A percentile compares a stretch with the other conserved stretches of the same genome.
Conservation (phyloP, 2,888 invertebrate species). For the Hymenopus coronatus region DNA sequence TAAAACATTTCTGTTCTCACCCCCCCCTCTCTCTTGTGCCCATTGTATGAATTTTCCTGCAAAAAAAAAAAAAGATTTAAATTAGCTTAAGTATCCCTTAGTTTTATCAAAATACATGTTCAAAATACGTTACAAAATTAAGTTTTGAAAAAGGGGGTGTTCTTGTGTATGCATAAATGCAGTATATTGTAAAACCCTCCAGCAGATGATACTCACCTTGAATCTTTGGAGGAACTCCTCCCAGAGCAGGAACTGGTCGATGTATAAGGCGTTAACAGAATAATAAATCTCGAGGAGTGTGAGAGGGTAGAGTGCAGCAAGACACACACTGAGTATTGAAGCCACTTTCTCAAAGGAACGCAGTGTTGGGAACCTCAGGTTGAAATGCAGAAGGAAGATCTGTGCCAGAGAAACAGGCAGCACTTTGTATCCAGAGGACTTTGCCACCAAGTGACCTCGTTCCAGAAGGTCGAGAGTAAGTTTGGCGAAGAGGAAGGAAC, state of each 20-base stretch:
- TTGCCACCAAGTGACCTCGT: slow-evolving; percentile 86
- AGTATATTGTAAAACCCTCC: too few species aligned
- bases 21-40: too few species aligned
- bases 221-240: slow-evolving; percentile 88
- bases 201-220: slow-evolving; percentile 50
- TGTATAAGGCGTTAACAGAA: slow-evolving; percentile 82
- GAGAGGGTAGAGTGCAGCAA: slow-evolving; percentile 87
- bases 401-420: slow-evolving; percentile 84
- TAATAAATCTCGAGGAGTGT: slow-evolving; percentile 89
- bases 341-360: slow-evolving; percentile 81
- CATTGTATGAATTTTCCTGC: too few species aligned
- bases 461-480: slow-evolving; percentile 89
- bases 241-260: slow-evolving; percentile 79
- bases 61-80: too few species aligned
- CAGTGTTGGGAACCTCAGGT: slow-evolving; percentile 85
- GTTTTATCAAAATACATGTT: too few species aligned
- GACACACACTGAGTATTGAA: slow-evolving; percentile 83
- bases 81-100: too few species aligned
- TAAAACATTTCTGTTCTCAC: too few species aligned
- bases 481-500: slow-evolving; percentile 90
- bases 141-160: too few species aligned
- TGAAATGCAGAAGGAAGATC: slow-evolving; percentile 88
- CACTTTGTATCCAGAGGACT: slow-evolving; percentile 89
- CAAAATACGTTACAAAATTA: too few species aligned
- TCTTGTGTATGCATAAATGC: too few species aligned